Conservation (phyloP, 2,797 vertebrate species). For the Nothura maculosa region DNA sequence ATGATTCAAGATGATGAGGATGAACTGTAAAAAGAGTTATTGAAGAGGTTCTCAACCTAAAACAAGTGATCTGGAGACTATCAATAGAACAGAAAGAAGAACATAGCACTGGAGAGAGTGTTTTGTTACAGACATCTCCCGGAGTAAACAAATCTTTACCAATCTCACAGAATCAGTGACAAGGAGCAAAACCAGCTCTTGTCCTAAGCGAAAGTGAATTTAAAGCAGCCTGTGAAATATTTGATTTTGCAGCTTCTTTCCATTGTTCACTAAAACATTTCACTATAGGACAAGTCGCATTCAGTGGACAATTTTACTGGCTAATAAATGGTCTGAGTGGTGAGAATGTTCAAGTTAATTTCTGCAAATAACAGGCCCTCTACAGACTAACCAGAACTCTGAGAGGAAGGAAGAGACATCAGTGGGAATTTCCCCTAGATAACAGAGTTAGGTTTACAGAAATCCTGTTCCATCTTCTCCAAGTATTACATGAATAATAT, state of each 20-base stretch:
- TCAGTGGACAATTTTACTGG: slow-evolving; percentile 29
- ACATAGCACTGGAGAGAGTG: neutral
- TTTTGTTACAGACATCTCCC: slow-evolving; percentile 11
- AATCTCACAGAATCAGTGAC: slow-evolving; percentile 12
- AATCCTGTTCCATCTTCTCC: slow-evolving; percentile 66
- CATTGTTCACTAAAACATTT: slow-evolving; percentile 61
- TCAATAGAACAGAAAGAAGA: neutral
- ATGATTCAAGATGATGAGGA: neutral
- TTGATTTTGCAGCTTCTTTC: slow-evolving; percentile 65
- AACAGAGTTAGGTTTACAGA: slow-evolving; percentile 73
- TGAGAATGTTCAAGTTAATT: slow-evolving; percentile 63
- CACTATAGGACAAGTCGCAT: slow-evolving; percentile 63
- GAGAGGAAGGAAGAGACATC: slow-evolving; percentile 82
- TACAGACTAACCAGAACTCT: slow-evolving; percentile 66
- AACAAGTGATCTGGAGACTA: neutral
- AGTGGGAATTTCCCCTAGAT: slow-evolving; percentile 81
- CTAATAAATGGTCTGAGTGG: slow-evolving; percentile 33
- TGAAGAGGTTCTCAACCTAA: neutral
- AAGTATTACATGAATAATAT: slow-evolving; percentile 52
- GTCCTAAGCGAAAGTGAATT: neutral
- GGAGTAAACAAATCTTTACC: slow-evolving; percentile 38
- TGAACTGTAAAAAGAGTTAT: neutral
- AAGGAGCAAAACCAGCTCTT: neutral
- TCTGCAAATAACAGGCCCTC: slow-evolving; percentile 60
- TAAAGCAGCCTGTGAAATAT: slow-evolving; percentile 68